These are phyloP conservation scores for Gonatopus flavifemur DNA, from an alignment of 1,140 invertebrate species.

Conservation along the genomic window DNA sequence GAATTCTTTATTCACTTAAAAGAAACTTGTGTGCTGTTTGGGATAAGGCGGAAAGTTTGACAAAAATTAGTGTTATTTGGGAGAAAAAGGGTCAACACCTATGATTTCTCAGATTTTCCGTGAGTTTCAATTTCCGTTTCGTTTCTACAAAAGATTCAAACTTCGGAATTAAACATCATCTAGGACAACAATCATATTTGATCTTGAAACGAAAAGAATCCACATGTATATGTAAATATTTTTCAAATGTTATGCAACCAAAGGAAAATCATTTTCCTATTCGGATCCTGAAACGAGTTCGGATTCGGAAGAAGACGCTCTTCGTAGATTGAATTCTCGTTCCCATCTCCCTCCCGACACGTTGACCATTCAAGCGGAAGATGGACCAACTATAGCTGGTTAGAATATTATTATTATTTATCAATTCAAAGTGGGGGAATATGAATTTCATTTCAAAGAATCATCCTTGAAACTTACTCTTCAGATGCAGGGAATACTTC, in stretches of 20 bases:
- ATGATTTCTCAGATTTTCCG: too few relatives aligned
- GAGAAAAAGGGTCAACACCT: too few relatives aligned
- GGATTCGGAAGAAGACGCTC: constrained; percentile 76
- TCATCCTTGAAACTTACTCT: constrained; percentile 2
- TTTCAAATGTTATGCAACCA: not conserved
- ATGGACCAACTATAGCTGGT: constrained; percentile 44
- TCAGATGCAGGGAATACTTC: constrained; percentile 38
- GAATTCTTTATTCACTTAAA: too few relatives aligned
- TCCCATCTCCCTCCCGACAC: constrained; percentile 49
- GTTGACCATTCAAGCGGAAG: constrained; percentile 53
- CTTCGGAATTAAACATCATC: not conserved
- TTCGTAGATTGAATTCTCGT: constrained; percentile 63
- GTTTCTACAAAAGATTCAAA: too few relatives aligned
- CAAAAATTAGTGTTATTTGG: too few relatives aligned
- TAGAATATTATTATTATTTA: constrained; percentile 2
- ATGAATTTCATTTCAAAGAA: not conserved
- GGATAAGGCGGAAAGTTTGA: too few relatives aligned
- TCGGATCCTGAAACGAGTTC: constrained; percentile 67
- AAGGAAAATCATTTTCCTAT: constrained; percentile 49
- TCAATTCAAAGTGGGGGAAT: not conserved
- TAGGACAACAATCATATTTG: not conserved
- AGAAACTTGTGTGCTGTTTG: not conserved
- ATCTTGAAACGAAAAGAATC: not conserved
- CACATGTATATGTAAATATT: not conserved
- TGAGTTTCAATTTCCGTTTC: too few relatives aligned